Evolutionary conservation across 2,113 vertebrate genomes (phyloP), one percentile per base, ranked within the genome.

Genomic region (Megaptera novaeangliae): DNA sequence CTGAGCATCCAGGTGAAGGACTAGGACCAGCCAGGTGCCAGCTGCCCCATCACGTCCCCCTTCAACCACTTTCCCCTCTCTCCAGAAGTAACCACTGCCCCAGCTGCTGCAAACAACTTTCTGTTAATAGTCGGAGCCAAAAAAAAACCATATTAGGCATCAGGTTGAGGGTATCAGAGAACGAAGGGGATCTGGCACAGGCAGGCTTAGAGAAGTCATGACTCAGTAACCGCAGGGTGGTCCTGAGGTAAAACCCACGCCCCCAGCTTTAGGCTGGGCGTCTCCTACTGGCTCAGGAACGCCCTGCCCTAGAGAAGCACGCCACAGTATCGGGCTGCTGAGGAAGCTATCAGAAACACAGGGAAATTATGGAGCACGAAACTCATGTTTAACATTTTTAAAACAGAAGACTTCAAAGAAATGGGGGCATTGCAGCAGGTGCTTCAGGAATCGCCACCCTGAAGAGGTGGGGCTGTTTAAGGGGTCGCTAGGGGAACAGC

Each of bases 401-500:
- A 52, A 88, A 44, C 14, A 61, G 64, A 46, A 87, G 41, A 36
- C 31, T 41, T 29, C 17, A 1, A 13, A 57, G 49, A 1, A 10
- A 57, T 1, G 11, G 23, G 31, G 46, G 21, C 23, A 15, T 2
- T 17, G 13, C 1, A 34, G 61, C 52, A 29, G 61, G 17, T 17
- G 2, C 66, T 8, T 4, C 36, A 31, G 36, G 64, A 39, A 17
- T 15, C 36, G 81, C 7, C 34, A 20, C 12, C 10, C 39, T 34
- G 18, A 15, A 17, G 49, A 20, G 71, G 9, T 0, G 2, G 57
- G 39, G 36, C 89, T 68, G 12, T 29, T 23, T n/a, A 44, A 64
- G 36, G 39, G 81, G 2, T 36, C 1, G 29, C 3, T 0, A 25
- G 13, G 5, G 8, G 55, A 3, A 14, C 20, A 10, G 11, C 0